Evolutionary conservation across 1,140 invertebrate genomes (phyloP).

Genomic region (Mizuhopecten yessoensis): DNA sequence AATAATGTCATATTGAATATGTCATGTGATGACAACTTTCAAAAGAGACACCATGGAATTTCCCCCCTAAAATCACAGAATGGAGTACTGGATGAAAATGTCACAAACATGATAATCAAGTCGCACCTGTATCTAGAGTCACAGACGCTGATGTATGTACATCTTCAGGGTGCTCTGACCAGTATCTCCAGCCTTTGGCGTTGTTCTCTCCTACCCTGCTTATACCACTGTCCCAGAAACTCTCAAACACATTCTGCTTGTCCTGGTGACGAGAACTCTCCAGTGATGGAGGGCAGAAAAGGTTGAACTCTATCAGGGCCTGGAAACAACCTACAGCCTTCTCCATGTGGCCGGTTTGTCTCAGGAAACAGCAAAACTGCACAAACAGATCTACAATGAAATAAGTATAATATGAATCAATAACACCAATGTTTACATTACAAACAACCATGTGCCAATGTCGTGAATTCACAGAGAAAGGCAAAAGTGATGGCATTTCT

Average conservation of each 20-base stretch:
- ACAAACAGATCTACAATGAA: constrained; percentile 80
- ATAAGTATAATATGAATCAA: too few relatives aligned
- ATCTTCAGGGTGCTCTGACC: constrained; percentile 61
- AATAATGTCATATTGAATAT: too few relatives aligned
- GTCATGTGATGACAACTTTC: too few relatives aligned
- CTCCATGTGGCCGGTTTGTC: constrained; percentile 83
- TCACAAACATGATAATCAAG: neutral
- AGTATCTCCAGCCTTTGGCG: constrained; percentile 83
- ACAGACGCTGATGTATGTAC: neutral
- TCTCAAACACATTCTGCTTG: constrained; percentile 82
- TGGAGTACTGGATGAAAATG: too few relatives aligned
- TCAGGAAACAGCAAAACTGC: constrained; percentile 82
- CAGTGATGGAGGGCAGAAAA: constrained; percentile 79
- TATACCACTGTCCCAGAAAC: constrained; percentile 85
- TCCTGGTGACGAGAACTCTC: constrained; percentile 68
- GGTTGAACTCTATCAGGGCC: constrained; percentile 84
- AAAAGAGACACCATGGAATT: too few relatives aligned
- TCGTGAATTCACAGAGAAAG: constrained; percentile 21
- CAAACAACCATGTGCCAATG: neutral
- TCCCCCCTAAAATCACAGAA: too few relatives aligned
- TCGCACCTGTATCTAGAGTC: neutral
- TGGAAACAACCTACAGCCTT: constrained; percentile 84
- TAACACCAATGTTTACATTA: too few relatives aligned
- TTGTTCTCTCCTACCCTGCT: constrained; percentile 83
- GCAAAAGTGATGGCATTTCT: too few relatives aligned